Evolutionary conservation across 1,140 invertebrate genomes (phyloP).

Genomic region (Nomia melanderi): DNA sequence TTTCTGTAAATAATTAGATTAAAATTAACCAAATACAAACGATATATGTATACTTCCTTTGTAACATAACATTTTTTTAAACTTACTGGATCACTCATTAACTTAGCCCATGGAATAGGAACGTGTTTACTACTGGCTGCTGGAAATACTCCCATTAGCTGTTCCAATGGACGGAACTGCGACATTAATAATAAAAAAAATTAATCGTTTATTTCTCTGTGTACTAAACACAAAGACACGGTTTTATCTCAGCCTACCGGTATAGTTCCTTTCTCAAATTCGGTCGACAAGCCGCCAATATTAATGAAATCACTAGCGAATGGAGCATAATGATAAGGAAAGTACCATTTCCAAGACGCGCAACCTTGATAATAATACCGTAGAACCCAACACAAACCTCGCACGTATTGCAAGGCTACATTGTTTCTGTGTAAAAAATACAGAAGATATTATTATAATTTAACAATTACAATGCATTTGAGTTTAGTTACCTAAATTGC

Average conservation of each 20-base stretch:
- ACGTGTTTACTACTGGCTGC: slow-evolving; percentile 97
- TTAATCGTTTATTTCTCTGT: neutral
- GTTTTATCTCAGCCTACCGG: slow-evolving; percentile 84
- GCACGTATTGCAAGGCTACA: slow-evolving; percentile 96
- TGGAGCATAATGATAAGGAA: slow-evolving; percentile 99
- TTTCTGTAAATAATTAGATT: slow-evolving; percentile 81
- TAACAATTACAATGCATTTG: neutral
- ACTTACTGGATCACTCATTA: slow-evolving; percentile 96
- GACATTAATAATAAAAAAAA: slow-evolving; percentile 67
- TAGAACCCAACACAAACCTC: slow-evolving; percentile 98
- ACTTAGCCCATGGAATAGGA: slow-evolving; percentile 94
- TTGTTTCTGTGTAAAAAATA: slow-evolving; percentile 83
- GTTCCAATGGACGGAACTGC: slow-evolving; percentile 97
- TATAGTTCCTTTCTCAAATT: slow-evolving; percentile 93
- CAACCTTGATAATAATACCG: slow-evolving; percentile 99
- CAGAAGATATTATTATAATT: slow-evolving; percentile 4
- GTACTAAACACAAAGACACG: neutral
- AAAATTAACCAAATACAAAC: neutral
- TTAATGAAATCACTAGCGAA: slow-evolving; percentile 99
- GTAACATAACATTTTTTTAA: slow-evolving; percentile 11
- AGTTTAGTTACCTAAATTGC: slow-evolving; percentile 87
- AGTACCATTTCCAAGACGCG: slow-evolving; percentile 99
- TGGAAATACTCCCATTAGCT: slow-evolving; percentile 99
- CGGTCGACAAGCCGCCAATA: slow-evolving; percentile 90
- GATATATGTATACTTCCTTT: neutral